Base-by-base conservation (phyloP, 2,888 invertebrate species). In the Pammene fasciana region DNA sequence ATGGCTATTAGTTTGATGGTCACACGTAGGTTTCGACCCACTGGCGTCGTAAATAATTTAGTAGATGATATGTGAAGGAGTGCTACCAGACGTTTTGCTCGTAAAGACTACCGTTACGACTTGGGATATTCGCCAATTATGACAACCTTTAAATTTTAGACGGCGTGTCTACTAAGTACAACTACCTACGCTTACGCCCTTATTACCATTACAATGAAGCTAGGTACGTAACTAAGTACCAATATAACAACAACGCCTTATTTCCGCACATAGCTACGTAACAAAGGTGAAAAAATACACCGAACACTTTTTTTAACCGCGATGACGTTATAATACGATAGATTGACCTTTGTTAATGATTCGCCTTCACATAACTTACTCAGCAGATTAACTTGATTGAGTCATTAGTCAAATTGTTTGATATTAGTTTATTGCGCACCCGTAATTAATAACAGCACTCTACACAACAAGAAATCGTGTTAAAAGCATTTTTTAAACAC, bases 61-160 rank as follows among this genome's bases (percentile, higher is more conserved):
- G 64, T 57, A 18, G 43, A 50, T 56, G 26, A 0, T n/a, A 9
- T 50, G 18, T 18, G 13, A 34, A 34, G n/a, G 34, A 52, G 60
- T 46, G 62, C 52, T 54, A 38, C 64, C 57, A 64, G 64, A 52
- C 64, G 64, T 36, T 45, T 38, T 52, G 52, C 57, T 65, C 68
- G 64, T 64, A 57, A 64, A 67, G 38, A 57, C 68, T 50, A 57
- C 50, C 56, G 62, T 56, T 43, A 57, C 57, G 50, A 38, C 62
- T 67, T 14, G 18, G 50, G 68, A 65, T 62, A 59, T 18, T 65
- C 64, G 52, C 57, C 57, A 68, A 56, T 67, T 61, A 67, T 26
- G 55, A 13, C 57, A 80, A 75, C 85, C 86, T 87, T 86, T 85
- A 76, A 76, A n/a, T 73, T 71, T 75, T 78, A 87, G 86, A 87